Conservation (phyloP, 2,113 vertebrate species). For the Caracal caracal region DNA sequence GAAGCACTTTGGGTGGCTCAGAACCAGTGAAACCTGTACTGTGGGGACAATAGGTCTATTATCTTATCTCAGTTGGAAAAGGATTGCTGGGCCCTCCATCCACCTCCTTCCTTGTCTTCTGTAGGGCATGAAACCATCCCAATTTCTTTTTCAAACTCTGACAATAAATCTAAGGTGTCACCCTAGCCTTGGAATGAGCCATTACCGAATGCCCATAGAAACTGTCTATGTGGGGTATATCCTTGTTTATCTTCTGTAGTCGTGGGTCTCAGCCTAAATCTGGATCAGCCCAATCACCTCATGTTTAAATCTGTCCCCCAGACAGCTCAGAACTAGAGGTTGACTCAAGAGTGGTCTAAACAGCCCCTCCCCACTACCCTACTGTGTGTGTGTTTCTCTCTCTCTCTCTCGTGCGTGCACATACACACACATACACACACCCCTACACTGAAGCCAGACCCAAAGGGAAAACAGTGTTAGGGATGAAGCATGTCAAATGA, state of each 20-base stretch:
- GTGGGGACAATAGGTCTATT: rapidly evolving
- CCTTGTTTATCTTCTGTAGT: background rate
- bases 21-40: background rate
- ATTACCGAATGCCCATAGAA: background rate
- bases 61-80: background rate
- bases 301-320: background rate
- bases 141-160: background rate
- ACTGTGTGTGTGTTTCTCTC: too few species aligned
- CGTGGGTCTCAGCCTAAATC: rapidly evolving
- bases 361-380: background rate
- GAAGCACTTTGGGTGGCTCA: background rate
- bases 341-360: background rate
- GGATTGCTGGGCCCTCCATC: rapidly evolving
- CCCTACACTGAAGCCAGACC: background rate
- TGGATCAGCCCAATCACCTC: background rate
- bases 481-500: too few species aligned
- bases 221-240: rapidly evolving
- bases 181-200: background rate
- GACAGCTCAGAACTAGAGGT: background rate
- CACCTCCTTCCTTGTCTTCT: background rate
- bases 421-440: background rate
- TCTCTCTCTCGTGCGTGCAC: too few species aligned
- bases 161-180: background rate
- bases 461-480: background rate
- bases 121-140: background rate